Evolutionary conservation across 37 sponge, comb jelly and placozoan species (phyloP), one percentile per base, ranked within the genome.

Genomic region (Mnemiopsis leidyi): DNA sequence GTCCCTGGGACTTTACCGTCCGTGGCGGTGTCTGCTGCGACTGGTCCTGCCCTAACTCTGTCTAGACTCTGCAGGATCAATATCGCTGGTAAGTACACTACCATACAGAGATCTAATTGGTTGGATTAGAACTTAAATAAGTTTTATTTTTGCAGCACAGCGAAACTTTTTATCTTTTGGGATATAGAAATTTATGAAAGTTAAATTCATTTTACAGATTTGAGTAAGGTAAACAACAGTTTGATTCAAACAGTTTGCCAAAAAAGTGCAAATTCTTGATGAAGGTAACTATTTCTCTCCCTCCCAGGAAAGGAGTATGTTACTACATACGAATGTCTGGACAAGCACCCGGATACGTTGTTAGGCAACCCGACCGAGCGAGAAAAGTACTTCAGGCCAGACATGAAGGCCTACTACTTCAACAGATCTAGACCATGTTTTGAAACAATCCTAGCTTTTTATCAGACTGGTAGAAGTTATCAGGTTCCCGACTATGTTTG

Each of bases 321-420:
- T 5, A 71, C 75, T 23, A 71, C 75, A 71, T 71, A 71, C 75
- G 75, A 71, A 23, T 71, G 75, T 71, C 75, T 71, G 20, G 75
- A 71, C 75, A 71, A 71, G 30, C 20, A 71, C 75, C 75, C 75
- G 20, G 30, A 28, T 28, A 71, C 75, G 2, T 25, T 71, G 25
- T 25, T 71, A 7, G 75, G 75, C 3, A 29, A 28, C 75, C 75
- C 75, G 3, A 25, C 5, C 5, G 30, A 28, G n/a, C 75, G 75
- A 29, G 75, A n/a, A 3, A 28, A 28, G 30, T 71, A 29, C 75
- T 71, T 23, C 75, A n/a, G 75, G 3, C 75, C 75, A 3, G 75
- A 71, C 30, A 71, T 71, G n/a, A 28, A 71, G n/a, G 7, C 75
- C n/a, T 71, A 71, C 75, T 71, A 71, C 75, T 71, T 71, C 75